Evolutionary conservation across 2,113 vertebrate species (phyloP).

Genomic region (Petromus typicus): DNA sequence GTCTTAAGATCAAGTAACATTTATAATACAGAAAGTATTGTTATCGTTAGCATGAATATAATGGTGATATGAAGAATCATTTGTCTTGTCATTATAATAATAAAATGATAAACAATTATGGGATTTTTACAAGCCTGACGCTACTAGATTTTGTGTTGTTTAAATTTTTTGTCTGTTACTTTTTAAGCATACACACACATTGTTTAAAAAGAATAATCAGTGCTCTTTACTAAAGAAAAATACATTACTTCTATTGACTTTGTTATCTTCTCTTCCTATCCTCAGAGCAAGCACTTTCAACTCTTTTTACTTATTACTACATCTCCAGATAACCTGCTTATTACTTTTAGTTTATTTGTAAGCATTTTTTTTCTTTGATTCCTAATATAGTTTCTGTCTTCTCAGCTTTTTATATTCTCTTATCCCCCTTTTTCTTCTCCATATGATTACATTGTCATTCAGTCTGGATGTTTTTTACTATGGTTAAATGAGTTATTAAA

Average conservation of each 20-base stretch:
- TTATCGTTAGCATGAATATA: conserved; percentile 67
- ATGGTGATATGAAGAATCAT: conserved; percentile 37
- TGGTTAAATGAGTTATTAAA: not conserved
- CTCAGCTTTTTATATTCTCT: not conserved
- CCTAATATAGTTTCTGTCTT: not conserved
- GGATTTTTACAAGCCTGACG: conserved; percentile 26
- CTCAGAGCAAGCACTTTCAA: not conserved
- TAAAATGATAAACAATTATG: conserved; percentile 56
- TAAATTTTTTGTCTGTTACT: not conserved
- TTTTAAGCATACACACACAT: not conserved
- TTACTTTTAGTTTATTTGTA: conserved; percentile 25
- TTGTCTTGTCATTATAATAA: conserved; percentile 68
- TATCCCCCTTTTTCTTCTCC: not conserved
- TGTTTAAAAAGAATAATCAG: not conserved
- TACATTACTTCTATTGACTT: not conserved
- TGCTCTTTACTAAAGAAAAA: not conserved
- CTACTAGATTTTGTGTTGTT: not conserved
- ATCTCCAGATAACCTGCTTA: not conserved
- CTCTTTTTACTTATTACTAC: not conserved
- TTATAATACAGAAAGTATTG: conserved; percentile 56
- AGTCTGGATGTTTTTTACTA: not conserved
- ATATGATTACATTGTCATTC: not conserved
- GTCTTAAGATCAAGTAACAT: conserved; percentile 30
- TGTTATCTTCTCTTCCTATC: not conserved
- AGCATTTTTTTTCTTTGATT: not conserved